These are phyloP conservation scores for Andrena trimmerana DNA, from an alignment of 2,888 invertebrate species.

Conservation along the genomic window DNA sequence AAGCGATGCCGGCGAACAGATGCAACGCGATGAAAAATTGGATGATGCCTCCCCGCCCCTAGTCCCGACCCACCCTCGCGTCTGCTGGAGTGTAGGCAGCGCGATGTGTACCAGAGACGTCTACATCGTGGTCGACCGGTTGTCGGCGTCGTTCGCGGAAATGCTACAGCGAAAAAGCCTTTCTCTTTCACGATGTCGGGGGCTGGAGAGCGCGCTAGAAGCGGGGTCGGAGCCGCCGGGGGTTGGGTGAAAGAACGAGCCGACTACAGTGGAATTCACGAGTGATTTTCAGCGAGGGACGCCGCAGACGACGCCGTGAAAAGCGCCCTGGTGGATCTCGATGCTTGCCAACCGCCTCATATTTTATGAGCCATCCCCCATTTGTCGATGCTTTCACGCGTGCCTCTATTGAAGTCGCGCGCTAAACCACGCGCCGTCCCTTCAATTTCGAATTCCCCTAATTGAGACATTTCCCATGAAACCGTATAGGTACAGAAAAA, in stretches of 20 bases:
- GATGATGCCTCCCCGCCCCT: slow-evolving; percentile 40
- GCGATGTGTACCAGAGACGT: slow-evolving; percentile 17
- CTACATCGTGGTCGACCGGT: slow-evolving; percentile 22
- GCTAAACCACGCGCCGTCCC: slow-evolving; percentile 27
- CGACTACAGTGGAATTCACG: slow-evolving; percentile 63
- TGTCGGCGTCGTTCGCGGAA: slow-evolving; percentile 60
- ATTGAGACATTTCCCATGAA: slow-evolving; percentile 7
- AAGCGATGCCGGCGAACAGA: slow-evolving; percentile 37
- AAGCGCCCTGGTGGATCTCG: slow-evolving; percentile 52
- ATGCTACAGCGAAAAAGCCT: slow-evolving; percentile 64
- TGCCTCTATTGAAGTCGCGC: slow-evolving; percentile 41
- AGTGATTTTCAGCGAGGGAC: slow-evolving; percentile 59
- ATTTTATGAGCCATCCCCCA: slow-evolving; percentile 54
- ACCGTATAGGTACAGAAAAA: neutral
- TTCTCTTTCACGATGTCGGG: slow-evolving; percentile 61
- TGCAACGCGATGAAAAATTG: slow-evolving; percentile 62
- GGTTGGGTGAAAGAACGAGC: slow-evolving; percentile 39
- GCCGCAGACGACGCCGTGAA: slow-evolving; percentile 38
- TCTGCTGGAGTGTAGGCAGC: neutral
- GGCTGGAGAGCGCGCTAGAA: slow-evolving; percentile 28
- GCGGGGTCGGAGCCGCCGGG: neutral
- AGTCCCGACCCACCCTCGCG: neutral
- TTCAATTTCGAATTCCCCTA: slow-evolving; percentile 50
- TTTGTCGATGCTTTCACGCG: slow-evolving; percentile 51
- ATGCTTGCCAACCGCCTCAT: slow-evolving; percentile 55